These are phyloP conservation scores for Auanema sp. DNA, from an alignment of 2,888 invertebrate species.

Conservation along the genomic window DNA sequence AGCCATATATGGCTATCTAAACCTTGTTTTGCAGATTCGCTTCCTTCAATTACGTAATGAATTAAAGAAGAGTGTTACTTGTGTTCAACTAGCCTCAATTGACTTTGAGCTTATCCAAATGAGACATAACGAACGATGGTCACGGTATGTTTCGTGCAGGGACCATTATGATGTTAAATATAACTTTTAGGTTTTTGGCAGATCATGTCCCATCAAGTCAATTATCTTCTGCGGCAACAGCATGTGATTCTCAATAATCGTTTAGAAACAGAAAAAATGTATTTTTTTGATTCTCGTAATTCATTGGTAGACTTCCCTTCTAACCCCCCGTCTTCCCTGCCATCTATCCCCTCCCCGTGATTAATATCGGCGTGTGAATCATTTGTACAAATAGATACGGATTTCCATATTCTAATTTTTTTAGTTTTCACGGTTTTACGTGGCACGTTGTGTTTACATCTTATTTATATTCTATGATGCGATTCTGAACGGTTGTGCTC, in stretches of 20 bases:
- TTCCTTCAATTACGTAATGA: slow-evolving; percentile 53
- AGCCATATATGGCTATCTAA: not conserved
- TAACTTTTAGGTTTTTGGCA: slow-evolving; percentile 12
- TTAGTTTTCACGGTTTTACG: slow-evolving; percentile 2
- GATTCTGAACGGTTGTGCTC: slow-evolving; percentile 17
- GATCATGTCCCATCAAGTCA: slow-evolving; percentile 18
- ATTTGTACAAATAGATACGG: not conserved
- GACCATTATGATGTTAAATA: not conserved
- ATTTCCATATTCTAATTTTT: not conserved
- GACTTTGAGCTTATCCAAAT: slow-evolving; percentile 56
- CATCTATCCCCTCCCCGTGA: too few relatives aligned
- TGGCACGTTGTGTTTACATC: slow-evolving; percentile 8
- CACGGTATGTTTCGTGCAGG: slow-evolving; percentile 4
- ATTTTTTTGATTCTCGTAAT: too few relatives aligned
- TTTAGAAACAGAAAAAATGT: too few relatives aligned
- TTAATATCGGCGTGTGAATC: too few relatives aligned
- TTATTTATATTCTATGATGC: slow-evolving; percentile 21
- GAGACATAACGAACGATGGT: slow-evolving; percentile 49
- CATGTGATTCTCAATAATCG: slow-evolving; percentile 4
- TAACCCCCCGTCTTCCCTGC: not conserved
- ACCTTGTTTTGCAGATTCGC: slow-evolving; percentile 45
- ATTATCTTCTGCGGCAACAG: slow-evolving; percentile 10
- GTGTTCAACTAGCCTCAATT: slow-evolving; percentile 57
- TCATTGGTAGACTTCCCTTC: too few relatives aligned
- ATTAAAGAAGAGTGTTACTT: slow-evolving; percentile 56